Evolutionary conservation across 1,140 invertebrate genomes (phyloP).

Genomic region (Ptiloglossa arizonensis): DNA sequence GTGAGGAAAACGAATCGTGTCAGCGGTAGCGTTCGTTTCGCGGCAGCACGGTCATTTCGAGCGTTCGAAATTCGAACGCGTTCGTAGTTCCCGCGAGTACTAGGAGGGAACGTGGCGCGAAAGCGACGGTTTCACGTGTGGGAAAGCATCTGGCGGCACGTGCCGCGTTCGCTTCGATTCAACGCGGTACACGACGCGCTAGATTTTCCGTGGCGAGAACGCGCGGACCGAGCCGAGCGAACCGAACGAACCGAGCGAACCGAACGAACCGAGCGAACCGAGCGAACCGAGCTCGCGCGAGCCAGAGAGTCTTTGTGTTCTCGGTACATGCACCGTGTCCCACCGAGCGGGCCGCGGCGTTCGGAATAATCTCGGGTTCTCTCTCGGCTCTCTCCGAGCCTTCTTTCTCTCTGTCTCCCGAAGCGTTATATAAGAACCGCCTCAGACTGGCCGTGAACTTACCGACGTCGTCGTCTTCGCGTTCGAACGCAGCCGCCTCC

Average conservation of each 20-base stretch:
- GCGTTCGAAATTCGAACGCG: no score
- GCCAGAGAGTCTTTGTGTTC: constrained; percentile 28
- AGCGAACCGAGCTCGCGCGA: no score
- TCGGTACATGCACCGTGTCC: constrained; percentile 67
- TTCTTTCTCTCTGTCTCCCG: constrained; percentile 28
- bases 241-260: no score
- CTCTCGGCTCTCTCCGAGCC: constrained; percentile 10
- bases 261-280: no score
- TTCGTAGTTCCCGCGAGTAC: no score
- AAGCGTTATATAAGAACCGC: constrained; percentile 75
- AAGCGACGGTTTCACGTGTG: neutral
- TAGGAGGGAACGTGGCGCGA: no score
- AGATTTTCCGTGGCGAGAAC: neutral
- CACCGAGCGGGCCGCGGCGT: constrained; percentile 29
- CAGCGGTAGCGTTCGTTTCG: no score
- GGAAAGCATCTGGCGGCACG: neutral
- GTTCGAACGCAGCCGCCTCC: constrained; percentile 64
- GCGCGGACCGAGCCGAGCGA: no score
- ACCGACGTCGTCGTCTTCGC: constrained; percentile 67
- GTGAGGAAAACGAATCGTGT: no score
- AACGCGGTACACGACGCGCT: neutral
- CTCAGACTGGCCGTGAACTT: constrained; percentile 81
- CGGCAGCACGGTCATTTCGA: no score
- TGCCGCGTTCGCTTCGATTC: neutral
- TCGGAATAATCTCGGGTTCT: constrained; percentile 30